Evolutionary conservation across 2,888 invertebrate species (phyloP).

Genomic region (Plusia festucae): DNA sequence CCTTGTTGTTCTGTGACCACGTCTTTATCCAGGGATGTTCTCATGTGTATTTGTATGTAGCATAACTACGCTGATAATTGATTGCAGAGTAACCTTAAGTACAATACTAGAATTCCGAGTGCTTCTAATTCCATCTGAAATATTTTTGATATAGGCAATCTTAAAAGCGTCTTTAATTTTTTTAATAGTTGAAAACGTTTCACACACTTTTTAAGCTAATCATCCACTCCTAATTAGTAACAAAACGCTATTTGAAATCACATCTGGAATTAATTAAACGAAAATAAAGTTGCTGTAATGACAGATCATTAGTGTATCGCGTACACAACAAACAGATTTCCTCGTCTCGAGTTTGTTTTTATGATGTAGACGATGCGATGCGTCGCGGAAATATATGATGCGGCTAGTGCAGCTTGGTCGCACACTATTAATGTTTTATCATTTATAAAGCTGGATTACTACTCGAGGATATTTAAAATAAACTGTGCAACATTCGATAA

Average conservation of each 20-base stretch:
- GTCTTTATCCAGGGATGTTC: neutral
- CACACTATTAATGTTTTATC: neutral
- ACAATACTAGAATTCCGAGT: too few species aligned
- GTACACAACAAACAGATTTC: constrained; percentile 6
- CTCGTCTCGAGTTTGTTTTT: constrained; percentile 2
- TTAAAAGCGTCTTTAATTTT: neutral
- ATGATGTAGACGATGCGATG: neutral
- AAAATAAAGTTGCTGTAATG: constrained; percentile 3
- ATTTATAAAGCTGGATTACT: neutral
- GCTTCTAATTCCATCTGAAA: neutral
- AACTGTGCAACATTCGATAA: neutral
- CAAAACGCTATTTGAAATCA: neutral
- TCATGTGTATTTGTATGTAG: neutral
- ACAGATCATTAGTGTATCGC: constrained; percentile 5
- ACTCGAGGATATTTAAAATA: neutral
- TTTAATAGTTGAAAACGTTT: neutral
- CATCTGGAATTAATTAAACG: constrained; percentile 7
- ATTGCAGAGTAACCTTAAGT: neutral
- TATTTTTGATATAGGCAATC: neutral
- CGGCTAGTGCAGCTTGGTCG: neutral
- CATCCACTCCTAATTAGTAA: neutral
- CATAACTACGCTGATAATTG: neutral
- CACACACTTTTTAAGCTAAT: neutral
- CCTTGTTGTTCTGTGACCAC: constrained; percentile 22
- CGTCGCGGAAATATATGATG: constrained; percentile 1